Percentiles rank a stretch among this genome's conserved stretches.
Conservation (phyloP, 2,797 vertebrate species). For the Triplophysa yarkandensis region DNA sequence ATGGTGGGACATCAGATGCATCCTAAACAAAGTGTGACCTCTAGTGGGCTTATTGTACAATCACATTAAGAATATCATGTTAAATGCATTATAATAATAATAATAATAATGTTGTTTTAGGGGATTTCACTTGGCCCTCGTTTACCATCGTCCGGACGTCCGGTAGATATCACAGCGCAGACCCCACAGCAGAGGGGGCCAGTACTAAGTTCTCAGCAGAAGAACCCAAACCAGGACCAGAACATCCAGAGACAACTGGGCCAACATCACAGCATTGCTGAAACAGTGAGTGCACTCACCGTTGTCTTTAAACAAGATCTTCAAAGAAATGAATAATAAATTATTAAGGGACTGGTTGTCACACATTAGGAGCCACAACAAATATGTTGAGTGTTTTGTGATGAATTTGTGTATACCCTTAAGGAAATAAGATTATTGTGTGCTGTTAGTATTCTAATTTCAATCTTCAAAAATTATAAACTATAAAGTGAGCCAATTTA, state of each 20-base stretch:
- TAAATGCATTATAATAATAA: neutral
- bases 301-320: neutral
- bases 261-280: conserved; percentile 82
- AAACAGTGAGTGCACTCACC: conserved; percentile 75
- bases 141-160: conserved; percentile 80
- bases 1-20: conserved; percentile 9
- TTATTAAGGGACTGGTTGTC: too few species aligned
- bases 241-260: conserved; percentile 82
- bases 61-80: conserved; percentile 49
- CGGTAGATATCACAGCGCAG: conserved; percentile 80
- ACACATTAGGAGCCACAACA: too few species aligned
- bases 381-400: too few species aligned
- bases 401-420: too few species aligned
- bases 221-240: conserved; percentile 81
- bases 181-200: conserved; percentile 79
- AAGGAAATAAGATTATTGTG: too few species aligned
- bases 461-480: too few species aligned
- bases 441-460: too few species aligned
- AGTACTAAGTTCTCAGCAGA: conserved; percentile 75
- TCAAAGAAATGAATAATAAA: too few species aligned
- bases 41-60: conserved; percentile 63
- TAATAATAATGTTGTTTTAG: conserved; percentile 45
- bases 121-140: conserved; percentile 74
- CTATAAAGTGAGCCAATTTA: too few species aligned
- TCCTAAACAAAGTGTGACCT: conserved; percentile 65